These are phyloP conservation scores for Temnopleurus reevesii DNA, from an alignment of 53 echinoderm and acorn worm species.

Conservation along the genomic window DNA sequence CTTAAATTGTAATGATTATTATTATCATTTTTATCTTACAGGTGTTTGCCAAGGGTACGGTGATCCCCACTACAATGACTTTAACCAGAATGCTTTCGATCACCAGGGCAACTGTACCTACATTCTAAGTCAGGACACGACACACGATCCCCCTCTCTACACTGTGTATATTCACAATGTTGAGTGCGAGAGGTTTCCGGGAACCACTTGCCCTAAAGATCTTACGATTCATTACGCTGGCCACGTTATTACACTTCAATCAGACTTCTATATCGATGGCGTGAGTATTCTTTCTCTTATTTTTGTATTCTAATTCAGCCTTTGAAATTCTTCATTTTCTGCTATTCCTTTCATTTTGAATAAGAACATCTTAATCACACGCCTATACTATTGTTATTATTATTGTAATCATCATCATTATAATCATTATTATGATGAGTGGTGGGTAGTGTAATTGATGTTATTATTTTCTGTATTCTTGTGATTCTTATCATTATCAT, in stretches of 20 bases:
- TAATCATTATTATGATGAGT: too few relatives aligned
- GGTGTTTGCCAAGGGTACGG: conserved; percentile 89
- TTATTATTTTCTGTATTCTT: too few relatives aligned
- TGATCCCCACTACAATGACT: conserved; percentile 89
- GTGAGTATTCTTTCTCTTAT: conserved; percentile 59
- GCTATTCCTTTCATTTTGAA: too few relatives aligned
- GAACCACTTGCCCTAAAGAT: conserved; percentile 75
- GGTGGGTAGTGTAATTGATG: too few relatives aligned
- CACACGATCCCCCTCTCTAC: conserved; percentile 59
- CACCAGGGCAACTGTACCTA: conserved; percentile 88
- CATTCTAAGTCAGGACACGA: conserved; percentile 66
- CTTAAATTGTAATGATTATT: too few relatives aligned
- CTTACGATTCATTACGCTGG: conserved; percentile 62
- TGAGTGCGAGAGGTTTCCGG: conserved; percentile 73
- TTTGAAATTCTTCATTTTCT: too few relatives aligned
- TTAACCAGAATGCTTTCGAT: conserved; percentile 73
- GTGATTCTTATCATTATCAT: too few relatives aligned
- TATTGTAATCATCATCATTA: too few relatives aligned
- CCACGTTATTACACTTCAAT: conserved; percentile 54
- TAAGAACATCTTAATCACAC: too few relatives aligned
- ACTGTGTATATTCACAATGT: conserved; percentile 72
- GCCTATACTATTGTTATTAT: too few relatives aligned
- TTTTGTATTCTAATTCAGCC: too few relatives aligned
- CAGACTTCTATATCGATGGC: conserved; percentile 41
- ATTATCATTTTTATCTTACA: too few relatives aligned